Evolutionary conservation across 2,888 invertebrate genomes (phyloP).

Genomic region (Xylota sylvarum): DNA sequence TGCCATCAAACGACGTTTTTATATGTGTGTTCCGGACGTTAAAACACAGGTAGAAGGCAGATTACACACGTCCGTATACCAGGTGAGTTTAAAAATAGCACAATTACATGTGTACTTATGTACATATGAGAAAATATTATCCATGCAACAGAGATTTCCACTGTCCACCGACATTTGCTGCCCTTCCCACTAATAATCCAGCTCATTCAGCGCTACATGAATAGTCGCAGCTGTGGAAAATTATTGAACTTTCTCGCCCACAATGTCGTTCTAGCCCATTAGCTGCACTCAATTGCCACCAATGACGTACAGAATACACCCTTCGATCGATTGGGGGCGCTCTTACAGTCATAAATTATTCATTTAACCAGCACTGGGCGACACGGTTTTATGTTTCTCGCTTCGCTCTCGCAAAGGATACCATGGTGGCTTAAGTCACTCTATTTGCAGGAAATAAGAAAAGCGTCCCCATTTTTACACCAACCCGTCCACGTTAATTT

Average conservation of each 20-base stretch:
- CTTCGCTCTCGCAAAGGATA: background rate
- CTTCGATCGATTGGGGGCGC: conserved; percentile 40
- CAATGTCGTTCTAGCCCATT: conserved; percentile 55
- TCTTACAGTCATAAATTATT: conserved; percentile 65
- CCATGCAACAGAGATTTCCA: conserved; percentile 27
- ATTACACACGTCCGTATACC: background rate
- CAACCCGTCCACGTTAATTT: conserved; percentile 42
- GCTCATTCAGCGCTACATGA: background rate
- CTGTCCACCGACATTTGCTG: conserved; percentile 20
- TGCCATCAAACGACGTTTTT: background rate
- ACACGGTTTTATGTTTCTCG: background rate
- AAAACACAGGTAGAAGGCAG: background rate
- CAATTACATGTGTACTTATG: background rate
- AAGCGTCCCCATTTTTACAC: conserved; percentile 27
- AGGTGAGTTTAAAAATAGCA: conserved; percentile 5
- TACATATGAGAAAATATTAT: background rate
- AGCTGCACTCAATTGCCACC: conserved; percentile 59
- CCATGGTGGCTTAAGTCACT: background rate
- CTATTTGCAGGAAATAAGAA: conserved; percentile 17
- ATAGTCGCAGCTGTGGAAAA: conserved; percentile 33
- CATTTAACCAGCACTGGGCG: conserved; percentile 45
- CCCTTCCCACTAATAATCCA: conserved; percentile 5
- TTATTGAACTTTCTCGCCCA: conserved; percentile 59
- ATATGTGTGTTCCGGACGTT: too few species aligned
- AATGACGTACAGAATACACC: conserved; percentile 4